Base-by-base conservation (phyloP, 2,797 vertebrate species). In the Hylomyscus alleni region DNA sequence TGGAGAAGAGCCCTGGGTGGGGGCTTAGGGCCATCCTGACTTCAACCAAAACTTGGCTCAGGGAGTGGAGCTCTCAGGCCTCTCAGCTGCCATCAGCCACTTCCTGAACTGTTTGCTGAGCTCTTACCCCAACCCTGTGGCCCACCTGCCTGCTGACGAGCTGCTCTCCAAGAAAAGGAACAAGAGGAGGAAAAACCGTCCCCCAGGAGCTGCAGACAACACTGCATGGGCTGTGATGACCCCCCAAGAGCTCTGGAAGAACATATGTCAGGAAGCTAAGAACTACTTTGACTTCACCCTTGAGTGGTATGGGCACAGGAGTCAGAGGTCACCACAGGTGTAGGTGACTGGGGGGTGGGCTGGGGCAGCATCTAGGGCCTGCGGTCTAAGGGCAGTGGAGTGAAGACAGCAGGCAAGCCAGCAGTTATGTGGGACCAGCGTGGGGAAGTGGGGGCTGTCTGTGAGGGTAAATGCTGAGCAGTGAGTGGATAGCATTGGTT, bases 31-130 rank as follows among this genome's bases (percentile, higher is more conserved):
- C 73, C 44, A 6, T 69, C 15, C 4, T 92, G 91, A 97, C 60
- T n/a, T n/a, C 1, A 50, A 11, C 54, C 60, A 73, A 31, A 77
- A 93, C 54, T 89, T 96, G 6, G 1, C 92, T 86, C 58, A 99
- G 99, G 99, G 99, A 0, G 99, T 99, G 85, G 99, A 99, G 98
- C 98, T 99, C 97, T 99, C 99, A 0, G 99, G 99, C 85, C 99
- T 99, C 37, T 99, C 99, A 0, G 99, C 99, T 0, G 99, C 99
- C 95, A 99, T 99, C 95, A 99, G 99, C 98, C 99, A 99, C 98
- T 99, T 99, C 98, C 99, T 99, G 81, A 99, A 99, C 97, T 99
- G 99, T 98, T 99, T 99, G 97, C 98, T 99, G 97, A 99, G 99
- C 98, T 99, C 99, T 97, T 99, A 99, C 98, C 99, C 99, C 1